Evolutionary conservation across 2,888 invertebrate species (phyloP).

Genomic region (Esperia sulphurella): DNA sequence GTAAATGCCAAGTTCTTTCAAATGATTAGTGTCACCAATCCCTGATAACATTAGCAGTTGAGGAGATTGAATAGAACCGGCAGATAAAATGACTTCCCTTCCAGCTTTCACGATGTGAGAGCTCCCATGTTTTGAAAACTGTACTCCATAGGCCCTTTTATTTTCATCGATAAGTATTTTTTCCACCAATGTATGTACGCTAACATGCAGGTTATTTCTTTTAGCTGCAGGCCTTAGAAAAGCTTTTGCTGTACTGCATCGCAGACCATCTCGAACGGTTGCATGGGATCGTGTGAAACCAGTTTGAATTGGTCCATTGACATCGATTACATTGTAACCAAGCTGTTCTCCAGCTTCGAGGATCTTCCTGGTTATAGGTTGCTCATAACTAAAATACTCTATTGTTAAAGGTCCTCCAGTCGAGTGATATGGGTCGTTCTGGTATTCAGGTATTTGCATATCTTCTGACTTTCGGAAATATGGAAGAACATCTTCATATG

Average conservation of each 20-base stretch:
- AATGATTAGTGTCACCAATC: conserved; percentile 83
- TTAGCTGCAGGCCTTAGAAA: conserved; percentile 84
- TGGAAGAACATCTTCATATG: conserved; percentile 84
- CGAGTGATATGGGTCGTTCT: conserved; percentile 82
- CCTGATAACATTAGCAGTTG: conserved; percentile 94
- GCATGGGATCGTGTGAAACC: conserved; percentile 89
- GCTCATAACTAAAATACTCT: conserved; percentile 84
- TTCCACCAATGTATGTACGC: conserved; percentile 83
- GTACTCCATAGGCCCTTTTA: conserved; percentile 83
- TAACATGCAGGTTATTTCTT: conserved; percentile 86
- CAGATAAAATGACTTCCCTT: conserved; percentile 91
- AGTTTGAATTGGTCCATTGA: conserved; percentile 88
- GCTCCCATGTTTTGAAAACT: conserved; percentile 79
- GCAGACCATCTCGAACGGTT: conserved; percentile 86
- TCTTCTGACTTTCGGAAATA: conserved; percentile 91
- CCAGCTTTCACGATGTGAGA: conserved; percentile 79
- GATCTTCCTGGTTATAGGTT: conserved; percentile 84
- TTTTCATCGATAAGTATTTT: conserved; percentile 82
- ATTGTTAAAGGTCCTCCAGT: conserved; percentile 86
- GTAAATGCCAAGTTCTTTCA: conserved; percentile 80
- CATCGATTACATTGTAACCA: conserved; percentile 84
- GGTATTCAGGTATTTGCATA: conserved; percentile 81
- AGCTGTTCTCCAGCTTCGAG: conserved; percentile 84
- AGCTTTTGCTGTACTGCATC: conserved; percentile 92
- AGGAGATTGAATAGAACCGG: conserved; percentile 91